Evolutionary conservation across 2,797 vertebrate species (phyloP).

Genomic region (Nannoperca australis): DNA sequence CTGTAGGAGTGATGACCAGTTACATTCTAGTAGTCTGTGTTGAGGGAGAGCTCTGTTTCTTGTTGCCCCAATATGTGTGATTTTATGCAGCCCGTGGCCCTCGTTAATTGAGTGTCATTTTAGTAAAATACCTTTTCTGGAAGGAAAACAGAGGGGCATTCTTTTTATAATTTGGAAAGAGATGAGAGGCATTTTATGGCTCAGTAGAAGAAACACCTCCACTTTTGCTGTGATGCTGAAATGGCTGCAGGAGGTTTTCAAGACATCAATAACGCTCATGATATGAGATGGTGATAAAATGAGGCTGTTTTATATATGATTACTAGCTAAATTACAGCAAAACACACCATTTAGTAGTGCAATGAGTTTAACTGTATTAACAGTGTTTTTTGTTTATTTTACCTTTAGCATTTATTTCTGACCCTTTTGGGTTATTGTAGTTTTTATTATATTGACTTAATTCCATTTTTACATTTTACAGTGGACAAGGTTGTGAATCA

Average conservation of each 20-base stretch:
- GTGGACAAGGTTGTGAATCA: conserved; percentile 46
- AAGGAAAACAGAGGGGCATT: conserved; percentile 34
- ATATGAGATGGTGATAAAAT: conserved; percentile 33
- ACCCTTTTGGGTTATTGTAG: conserved; percentile 43
- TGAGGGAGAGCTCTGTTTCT: background rate
- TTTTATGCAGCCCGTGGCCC: conserved; percentile 12
- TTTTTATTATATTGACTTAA: conserved; percentile 58
- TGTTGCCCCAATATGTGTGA: conserved; percentile 12
- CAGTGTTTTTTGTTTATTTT: background rate
- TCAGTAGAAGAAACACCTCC: conserved; percentile 33
- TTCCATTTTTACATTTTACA: conserved; percentile 67
- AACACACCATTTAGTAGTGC: conserved; percentile 18
- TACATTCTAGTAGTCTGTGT: conserved; percentile 15
- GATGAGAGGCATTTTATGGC: conserved; percentile 47
- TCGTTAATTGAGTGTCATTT: conserved; percentile 61
- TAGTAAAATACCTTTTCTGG: conserved; percentile 44
- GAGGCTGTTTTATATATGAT: conserved; percentile 22
- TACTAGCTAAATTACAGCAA: conserved; percentile 36
- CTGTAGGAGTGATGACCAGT: conserved; percentile 7
- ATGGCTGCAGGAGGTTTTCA: conserved; percentile 17
- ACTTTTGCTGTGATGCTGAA: conserved; percentile 34
- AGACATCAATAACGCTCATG: conserved; percentile 27
- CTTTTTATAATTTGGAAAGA: conserved; percentile 40
- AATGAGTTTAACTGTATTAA: conserved; percentile 3
- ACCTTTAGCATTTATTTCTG: conserved; percentile 28